Evolutionary conservation across 2,888 invertebrate genomes (phyloP).

Genomic region (Tenthredo notha): DNA sequence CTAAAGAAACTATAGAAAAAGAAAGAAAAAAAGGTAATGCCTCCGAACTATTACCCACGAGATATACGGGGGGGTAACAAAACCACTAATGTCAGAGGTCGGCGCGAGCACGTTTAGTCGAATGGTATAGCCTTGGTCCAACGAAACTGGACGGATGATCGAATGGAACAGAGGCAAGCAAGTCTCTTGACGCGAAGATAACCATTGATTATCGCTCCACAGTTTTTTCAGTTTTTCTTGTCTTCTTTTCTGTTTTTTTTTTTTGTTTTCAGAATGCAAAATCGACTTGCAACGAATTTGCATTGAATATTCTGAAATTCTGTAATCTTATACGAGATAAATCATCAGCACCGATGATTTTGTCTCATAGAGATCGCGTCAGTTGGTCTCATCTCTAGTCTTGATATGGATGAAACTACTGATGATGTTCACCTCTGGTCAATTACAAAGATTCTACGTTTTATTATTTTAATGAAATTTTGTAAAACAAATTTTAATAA

Average conservation of each 20-base stretch:
- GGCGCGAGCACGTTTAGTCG: conserved; percentile 23
- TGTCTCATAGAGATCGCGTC: too few species aligned
- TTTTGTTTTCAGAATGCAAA: neutral
- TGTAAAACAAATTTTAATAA: neutral
- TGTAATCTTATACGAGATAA: neutral
- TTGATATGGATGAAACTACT: neutral
- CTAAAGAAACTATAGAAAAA: neutral
- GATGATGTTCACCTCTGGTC: neutral
- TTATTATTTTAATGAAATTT: neutral
- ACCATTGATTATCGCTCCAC: neutral
- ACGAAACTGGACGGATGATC: conserved; percentile 1
- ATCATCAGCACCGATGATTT: too few species aligned
- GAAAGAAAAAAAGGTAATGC: neutral
- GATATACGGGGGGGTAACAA: conserved; percentile 20
- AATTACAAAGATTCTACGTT: neutral
- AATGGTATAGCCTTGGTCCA: neutral
- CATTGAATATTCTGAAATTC: neutral
- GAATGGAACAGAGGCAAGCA: neutral
- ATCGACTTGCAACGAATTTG: neutral
- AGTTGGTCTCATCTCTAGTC: neutral
- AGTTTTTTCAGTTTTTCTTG: neutral
- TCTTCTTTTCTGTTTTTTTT: too few species aligned
- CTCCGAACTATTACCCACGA: conserved; percentile 15
- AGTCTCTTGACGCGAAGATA: neutral
- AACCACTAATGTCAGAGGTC: conserved; percentile 46